Base-by-base conservation (phyloP, 2,888 invertebrate species). In the Bellardia bayeri region DNA sequence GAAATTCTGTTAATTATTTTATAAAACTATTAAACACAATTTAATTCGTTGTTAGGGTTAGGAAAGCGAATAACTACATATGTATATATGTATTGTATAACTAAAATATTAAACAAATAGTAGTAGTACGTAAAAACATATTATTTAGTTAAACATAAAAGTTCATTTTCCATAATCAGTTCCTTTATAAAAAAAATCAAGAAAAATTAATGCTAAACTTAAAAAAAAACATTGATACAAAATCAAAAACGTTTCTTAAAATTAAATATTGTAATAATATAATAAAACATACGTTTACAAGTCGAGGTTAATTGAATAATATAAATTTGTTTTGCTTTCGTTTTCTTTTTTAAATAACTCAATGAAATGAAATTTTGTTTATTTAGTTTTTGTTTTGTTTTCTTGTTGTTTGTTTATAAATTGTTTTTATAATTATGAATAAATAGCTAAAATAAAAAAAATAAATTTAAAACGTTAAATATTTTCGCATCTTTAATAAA, bases 401-500 rank as follows among this genome's bases (percentile, higher is more conserved):
- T 45, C 1, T 81, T 49, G 16, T 58, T 79, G 8, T 58, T 68
- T 51, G 11, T 63, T 69, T 61, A 54, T 72, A 81, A 81, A 72
- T 72, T 30, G 56, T 54, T 56, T 74, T 54, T 45, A 56, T 74
- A 54, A 56, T 82, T 45, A 37, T 37, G 42, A 40, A 56, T 64
- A 23, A 74, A 82, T 74, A 33, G 64, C 64, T 82, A 66, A 82
- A 33, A 74, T 56, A 82, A 74, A 81, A 81, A 16, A 66, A 85
- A 63, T 68, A 68, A 85, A 79, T 78, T 68, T 72, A 82, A 82
- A 82, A 63, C 78, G 56, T 72, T 82, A 76, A 72, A 76, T 40
- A 81, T 82, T 66, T 74, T 78, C 64, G 58, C 72, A 74, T 58
- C 64, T 58, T 81, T 81, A 81, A 81, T 71, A 40, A 81, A 45